Percentiles rank a stretch among this genome's conserved stretches.
Evolutionary conservation across 2,113 vertebrate species (phyloP).

Genomic region (Benitochromis conjunctus): DNA sequence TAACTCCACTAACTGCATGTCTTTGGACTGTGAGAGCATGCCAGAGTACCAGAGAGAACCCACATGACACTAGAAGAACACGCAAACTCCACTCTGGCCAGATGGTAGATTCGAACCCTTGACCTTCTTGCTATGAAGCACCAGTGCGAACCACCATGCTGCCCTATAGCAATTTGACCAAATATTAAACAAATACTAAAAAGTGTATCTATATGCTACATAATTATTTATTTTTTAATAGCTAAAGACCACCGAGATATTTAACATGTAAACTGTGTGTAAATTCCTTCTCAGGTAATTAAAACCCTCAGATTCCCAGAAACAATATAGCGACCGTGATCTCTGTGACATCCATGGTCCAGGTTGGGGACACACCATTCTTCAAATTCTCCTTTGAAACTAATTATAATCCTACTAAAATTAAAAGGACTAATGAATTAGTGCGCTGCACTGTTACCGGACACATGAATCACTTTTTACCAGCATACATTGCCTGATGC

Average conservation of each 20-base stretch:
- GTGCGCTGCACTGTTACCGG: slow-evolving; percentile 13
- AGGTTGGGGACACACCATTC: not conserved
- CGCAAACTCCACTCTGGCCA: not conserved
- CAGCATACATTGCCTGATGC: slow-evolving; percentile 19
- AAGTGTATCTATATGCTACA: not conserved
- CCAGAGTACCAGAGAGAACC: not conserved
- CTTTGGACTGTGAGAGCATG: not conserved
- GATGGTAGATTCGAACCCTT: not conserved
- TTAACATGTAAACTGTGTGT: not conserved
- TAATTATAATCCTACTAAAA: slow-evolving; percentile 27
- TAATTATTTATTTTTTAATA: not conserved
- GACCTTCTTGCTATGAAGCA: not conserved
- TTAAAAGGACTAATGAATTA: slow-evolving; percentile 20
- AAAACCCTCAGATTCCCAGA: not conserved
- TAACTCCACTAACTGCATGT: not conserved
- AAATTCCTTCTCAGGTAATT: not conserved
- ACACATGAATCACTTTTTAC: slow-evolving; percentile 41
- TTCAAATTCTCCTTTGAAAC: slow-evolving; percentile 13
- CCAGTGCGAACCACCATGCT: not conserved
- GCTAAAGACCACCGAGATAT: not conserved
- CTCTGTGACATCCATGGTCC: not conserved
- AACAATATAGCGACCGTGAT: not conserved
- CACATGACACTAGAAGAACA: not conserved
- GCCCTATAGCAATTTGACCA: not conserved
- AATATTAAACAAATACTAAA: not conserved